Percentiles rank a stretch among this genome's conserved stretches.
phyloP scores from a whole-genome alignment of 1,140 invertebrate genomes.

The Bombus waltoni region DNA sequence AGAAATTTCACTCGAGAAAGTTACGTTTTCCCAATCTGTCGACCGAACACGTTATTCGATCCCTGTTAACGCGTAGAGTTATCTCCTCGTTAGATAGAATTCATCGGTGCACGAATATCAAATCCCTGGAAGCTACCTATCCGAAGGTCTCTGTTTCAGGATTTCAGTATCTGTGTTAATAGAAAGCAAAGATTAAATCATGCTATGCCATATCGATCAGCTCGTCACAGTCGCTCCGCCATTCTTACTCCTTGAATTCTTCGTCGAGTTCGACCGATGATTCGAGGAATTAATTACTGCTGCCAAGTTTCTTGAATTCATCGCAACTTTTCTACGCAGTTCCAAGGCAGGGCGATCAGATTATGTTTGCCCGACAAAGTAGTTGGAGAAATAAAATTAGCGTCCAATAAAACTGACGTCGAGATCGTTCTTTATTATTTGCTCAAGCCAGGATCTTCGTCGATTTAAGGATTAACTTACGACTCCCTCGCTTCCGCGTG shows the following conservation, averaged over 20 bases:
- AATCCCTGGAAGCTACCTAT: slow-evolving; percentile 30
- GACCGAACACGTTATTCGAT: slow-evolving; percentile 24
- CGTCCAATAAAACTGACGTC: slow-evolving; percentile 29
- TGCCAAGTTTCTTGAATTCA: not conserved
- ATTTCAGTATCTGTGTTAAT: slow-evolving; percentile 26
- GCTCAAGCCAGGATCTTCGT: slow-evolving; percentile 1
- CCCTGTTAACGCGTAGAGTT: slow-evolving; percentile 54
- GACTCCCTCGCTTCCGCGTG: slow-evolving; percentile 29
- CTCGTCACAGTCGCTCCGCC: not conserved
- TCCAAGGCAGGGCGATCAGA: not conserved
- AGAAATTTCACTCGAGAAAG: slow-evolving; percentile 34
- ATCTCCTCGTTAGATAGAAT: slow-evolving; percentile 21
- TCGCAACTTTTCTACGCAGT: not conserved
- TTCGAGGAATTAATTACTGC: slow-evolving; percentile 36
- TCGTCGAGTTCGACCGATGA: not conserved
- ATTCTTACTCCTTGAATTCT: slow-evolving; percentile 6
- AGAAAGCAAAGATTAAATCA: slow-evolving; percentile 51
- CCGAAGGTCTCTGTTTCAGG: not conserved
- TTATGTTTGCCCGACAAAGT: not conserved
- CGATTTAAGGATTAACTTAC: slow-evolving; percentile 62
- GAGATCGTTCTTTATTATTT: slow-evolving; percentile 51
- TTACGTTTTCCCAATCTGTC: slow-evolving; percentile 19
- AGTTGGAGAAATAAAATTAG: slow-evolving; percentile 32
- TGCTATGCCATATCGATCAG: slow-evolving; percentile 45
- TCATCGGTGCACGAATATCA: not conserved